Conservation (phyloP, 2,797 vertebrate species). For the Potorous gilbertii region DNA sequence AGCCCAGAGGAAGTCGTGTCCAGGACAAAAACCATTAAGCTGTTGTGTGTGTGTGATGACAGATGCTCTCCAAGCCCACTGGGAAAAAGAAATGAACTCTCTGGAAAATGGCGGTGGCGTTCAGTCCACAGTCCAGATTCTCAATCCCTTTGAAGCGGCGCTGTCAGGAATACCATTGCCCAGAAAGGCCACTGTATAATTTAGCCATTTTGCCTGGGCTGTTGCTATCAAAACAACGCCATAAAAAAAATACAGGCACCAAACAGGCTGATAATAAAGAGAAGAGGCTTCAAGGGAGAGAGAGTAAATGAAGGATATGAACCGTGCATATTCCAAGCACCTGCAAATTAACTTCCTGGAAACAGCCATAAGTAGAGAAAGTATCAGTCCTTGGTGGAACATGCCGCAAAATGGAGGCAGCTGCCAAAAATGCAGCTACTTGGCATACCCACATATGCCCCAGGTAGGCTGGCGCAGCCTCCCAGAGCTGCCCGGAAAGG, state of each 20-base stretch:
- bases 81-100: conserved; percentile 8
- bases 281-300: conserved; percentile 58
- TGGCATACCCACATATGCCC: conserved; percentile 47
- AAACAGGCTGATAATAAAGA: conserved; percentile 64
- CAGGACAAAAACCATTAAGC: not conserved
- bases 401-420: conserved; percentile 53
- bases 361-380: conserved; percentile 63
- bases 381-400: conserved; percentile 34
- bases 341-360: conserved; percentile 75
- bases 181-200: conserved; percentile 7
- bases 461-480: not conserved
- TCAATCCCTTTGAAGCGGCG: not conserved
- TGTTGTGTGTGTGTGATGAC: not conserved
- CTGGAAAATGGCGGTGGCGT: not conserved
- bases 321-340: conserved; percentile 60
- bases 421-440: conserved; percentile 45
- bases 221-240: conserved; percentile 50
- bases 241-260: conserved; percentile 50
- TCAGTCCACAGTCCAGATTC: not conserved
- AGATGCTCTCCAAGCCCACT: not conserved
- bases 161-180: not conserved
- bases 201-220: conserved; percentile 37
- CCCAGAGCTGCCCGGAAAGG: not conserved
- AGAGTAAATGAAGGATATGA: conserved; percentile 65
- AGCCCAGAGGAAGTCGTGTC: not conserved